Conservation (phyloP, 2,797 vertebrate genomes). For the Denticeps clupeoides region DNA sequence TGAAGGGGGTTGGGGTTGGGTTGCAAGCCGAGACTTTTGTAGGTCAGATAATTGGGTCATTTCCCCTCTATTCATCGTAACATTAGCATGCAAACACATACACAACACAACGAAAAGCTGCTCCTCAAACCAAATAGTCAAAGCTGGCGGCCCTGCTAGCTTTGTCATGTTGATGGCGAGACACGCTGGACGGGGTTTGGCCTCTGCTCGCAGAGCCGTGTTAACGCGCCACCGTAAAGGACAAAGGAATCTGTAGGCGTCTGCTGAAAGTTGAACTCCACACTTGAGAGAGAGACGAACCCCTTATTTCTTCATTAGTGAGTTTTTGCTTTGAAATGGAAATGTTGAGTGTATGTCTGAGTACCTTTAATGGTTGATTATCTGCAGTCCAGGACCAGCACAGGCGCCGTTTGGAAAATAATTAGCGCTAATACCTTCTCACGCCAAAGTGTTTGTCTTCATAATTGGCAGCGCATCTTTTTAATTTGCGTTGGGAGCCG, state of each 20-base stretch:
- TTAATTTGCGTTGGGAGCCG: background rate
- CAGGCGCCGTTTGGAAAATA: background rate
- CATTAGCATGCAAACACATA: conserved; percentile 46
- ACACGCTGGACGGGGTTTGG: background rate
- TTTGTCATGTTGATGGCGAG: conserved; percentile 34
- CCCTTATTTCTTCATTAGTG: conserved; percentile 7
- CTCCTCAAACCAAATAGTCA: conserved; percentile 22
- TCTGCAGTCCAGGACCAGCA: background rate
- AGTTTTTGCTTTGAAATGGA: conserved; percentile 14
- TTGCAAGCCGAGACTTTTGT: conserved; percentile 38
- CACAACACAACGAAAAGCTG: conserved; percentile 25
- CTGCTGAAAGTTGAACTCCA: background rate
- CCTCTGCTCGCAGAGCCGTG: background rate
- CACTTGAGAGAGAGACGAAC: conserved; percentile 1
- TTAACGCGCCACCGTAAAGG: background rate
- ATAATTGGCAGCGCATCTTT: background rate
- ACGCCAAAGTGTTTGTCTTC: background rate
- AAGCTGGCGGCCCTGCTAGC: conserved; percentile 24
- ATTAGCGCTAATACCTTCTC: background rate
- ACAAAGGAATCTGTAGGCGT: background rate
- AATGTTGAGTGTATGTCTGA: background rate
- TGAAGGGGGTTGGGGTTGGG: background rate
- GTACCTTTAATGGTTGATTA: background rate
- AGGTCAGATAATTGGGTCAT: conserved; percentile 63
- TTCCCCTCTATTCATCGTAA: conserved; percentile 48